phyloP scores from a whole-genome alignment of 2,113 vertebrate genomes.

The Pyrgilauda ruficollis region DNA sequence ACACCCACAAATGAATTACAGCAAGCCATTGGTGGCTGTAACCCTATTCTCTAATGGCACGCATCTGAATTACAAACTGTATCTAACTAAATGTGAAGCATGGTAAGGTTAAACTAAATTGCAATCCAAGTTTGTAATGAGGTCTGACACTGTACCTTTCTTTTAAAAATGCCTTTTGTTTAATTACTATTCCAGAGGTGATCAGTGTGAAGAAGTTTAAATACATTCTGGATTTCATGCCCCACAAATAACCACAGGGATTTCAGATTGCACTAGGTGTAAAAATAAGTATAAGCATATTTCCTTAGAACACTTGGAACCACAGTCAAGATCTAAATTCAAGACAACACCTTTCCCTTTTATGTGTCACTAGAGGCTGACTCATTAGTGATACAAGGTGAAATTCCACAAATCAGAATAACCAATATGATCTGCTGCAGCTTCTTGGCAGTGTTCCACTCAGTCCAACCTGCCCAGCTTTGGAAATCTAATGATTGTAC shows the following conservation, averaged over 20 bases:
- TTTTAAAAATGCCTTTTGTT: background rate
- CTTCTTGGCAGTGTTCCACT: background rate
- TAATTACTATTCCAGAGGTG: background rate
- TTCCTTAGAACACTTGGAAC: background rate
- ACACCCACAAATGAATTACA: background rate
- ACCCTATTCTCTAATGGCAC: background rate
- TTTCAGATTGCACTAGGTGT: background rate
- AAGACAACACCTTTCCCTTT: background rate
- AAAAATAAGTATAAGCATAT: background rate
- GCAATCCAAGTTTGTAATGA: background rate
- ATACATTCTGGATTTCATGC: background rate
- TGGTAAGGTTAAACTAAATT: background rate
- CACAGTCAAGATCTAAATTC: background rate
- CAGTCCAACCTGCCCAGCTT: background rate
- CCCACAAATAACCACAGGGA: background rate
- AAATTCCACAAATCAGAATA: background rate
- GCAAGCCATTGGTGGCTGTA: background rate
- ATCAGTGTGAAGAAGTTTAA: background rate
- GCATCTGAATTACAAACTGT: background rate
- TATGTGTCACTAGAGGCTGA: background rate
- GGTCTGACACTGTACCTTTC: background rate
- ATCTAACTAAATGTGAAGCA: background rate
- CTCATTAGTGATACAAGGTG: background rate
- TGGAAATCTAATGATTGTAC: background rate
- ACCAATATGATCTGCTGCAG: background rate